These are phyloP conservation scores for Tenualosa thibaudeaui DNA, from an alignment of 2,797 vertebrate genomes.

Conservation along the genomic window DNA sequence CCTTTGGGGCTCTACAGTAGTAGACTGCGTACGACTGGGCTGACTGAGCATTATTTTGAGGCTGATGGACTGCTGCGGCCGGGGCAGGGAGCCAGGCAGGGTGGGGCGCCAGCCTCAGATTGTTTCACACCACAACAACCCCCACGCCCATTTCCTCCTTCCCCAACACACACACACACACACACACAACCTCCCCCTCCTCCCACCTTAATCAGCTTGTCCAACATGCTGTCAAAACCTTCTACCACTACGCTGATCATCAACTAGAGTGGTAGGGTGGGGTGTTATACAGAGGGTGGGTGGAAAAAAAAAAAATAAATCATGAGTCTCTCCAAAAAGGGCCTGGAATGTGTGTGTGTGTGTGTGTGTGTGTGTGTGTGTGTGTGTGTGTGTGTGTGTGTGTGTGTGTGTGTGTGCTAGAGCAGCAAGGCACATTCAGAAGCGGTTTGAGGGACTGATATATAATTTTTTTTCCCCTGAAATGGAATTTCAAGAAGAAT, in stretches of 20 bases:
- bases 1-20: no score
- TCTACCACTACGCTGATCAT: conserved; percentile 61
- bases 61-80: no score
- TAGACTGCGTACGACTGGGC: no score
- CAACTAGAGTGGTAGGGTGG: conserved; percentile 36
- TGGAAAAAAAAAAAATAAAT: conserved; percentile 18
- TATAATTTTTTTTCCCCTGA: not conserved
- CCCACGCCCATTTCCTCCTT: not conserved
- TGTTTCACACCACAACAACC: no score
- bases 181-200: not conserved
- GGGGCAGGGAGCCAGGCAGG: no score
- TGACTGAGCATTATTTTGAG: no score
- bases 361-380: conserved; percentile 48
- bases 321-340: conserved; percentile 31
- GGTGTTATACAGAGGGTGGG: conserved; percentile 34
- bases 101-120: no score
- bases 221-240: conserved; percentile 49
- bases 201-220: conserved; percentile 42
- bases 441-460: not conserved
- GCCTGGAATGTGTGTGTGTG: conserved; percentile 36
- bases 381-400: conserved; percentile 42
- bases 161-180: no score
- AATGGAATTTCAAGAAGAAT: not conserved
- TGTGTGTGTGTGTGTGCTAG: conserved; percentile 56
- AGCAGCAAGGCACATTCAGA: conserved; percentile 41